Base-by-base conservation (phyloP, 2,888 invertebrate species). In the Exephanes ischioxanthus region DNA sequence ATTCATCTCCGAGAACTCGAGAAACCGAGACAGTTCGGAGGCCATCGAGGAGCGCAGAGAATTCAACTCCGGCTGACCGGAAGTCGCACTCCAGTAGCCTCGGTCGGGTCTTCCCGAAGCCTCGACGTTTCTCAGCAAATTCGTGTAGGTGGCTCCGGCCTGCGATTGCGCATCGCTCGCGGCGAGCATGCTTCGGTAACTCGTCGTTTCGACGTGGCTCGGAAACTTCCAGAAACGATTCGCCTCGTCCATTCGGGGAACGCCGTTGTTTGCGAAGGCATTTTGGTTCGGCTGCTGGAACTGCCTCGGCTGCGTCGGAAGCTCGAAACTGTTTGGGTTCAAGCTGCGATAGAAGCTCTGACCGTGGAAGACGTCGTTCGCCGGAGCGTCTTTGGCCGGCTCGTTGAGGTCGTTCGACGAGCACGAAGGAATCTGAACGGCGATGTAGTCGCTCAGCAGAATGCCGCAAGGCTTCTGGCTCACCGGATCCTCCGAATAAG, bases 11-110 rank as follows among this genome's bases (percentile, higher is more conserved):
- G 58, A 37, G 19, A 58, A 4, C 26, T 14, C 58, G 73, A 61
- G 26, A 1, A 45, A 61, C 11, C 55, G 53, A 33, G 53, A 33
- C 7, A 71, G 6, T 1, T 71, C 71, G 11, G 3, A 9, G 53
- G 26, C 53, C 71, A 55, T 37, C 53, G 53, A 53, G 1, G 71
- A 19, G 22, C 14, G 53, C 51, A 71, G n/a, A 2, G 26, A 19
- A 6, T 26, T 71, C n/a, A 19, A 53, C n/a, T 71, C 37, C 33
- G 71, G 71, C 11, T 53, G 71, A 14, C 14, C 14, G 30, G 61
- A 61, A 58, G 11, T 58, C 3, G 11, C 11, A 4, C 14, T 22
- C 3, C 11, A 22, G 22, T 1, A 19, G n/a, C 1, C 11, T 22
- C 11, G 22, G 6, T 55, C 55, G 22, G 9, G 11, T 41, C 11